Base-by-base conservation (phyloP, 2,113 vertebrate genomes). In the Eulemur macaco region DNA sequence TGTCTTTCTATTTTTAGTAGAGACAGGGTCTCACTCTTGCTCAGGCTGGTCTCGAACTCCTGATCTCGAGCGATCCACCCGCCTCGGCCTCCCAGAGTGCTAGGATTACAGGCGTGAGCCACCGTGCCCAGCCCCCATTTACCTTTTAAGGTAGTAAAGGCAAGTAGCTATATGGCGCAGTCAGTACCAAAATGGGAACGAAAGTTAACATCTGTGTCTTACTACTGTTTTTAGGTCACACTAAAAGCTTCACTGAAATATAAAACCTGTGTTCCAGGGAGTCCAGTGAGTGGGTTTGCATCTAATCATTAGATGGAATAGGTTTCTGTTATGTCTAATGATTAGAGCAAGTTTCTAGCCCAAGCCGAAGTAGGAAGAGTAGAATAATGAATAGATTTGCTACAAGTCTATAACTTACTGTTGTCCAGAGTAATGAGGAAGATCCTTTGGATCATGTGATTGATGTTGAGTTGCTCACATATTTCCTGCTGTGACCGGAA, bases 381-480 rank as follows among this genome's bases (percentile, higher is more conserved):
- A 92, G 27, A 83, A 37, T 34, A 91, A 86, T 12, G 10, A 87
- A 86, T 0, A 88, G 17, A 89, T 0, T 45, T 50, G 73, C 29
- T 54, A 5, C 0, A 74, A 85, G 84, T 73, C 47, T 84, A 3
- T n/a, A 71, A 98, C 99, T 99, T 97, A 99, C 99, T 99, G 99
- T 99, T 99, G 97, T 99, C 99, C 58, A 99, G 98, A 21, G 99
- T 99, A 98, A 99, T 99, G 85, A 99, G 99, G 96, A 99, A 99
- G 98, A 99, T 99, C 95, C 99, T 99, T 98, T 99, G 99, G 97
- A 99, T 99, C 99, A 99, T 99, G 99, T 99, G 99, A 98, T 99
- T 99, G 99, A 99, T 99, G 97, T 99, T 99, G 98, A 99, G 99
- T 98, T 99, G 99, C 95, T 99, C 99, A 60, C 99, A 99, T 77